Percentiles rank a stretch among this genome's conserved stretches.
Evolutionary conservation across 2,888 invertebrate genomes (phyloP).

Genomic region (Drosophila ezoana): DNA sequence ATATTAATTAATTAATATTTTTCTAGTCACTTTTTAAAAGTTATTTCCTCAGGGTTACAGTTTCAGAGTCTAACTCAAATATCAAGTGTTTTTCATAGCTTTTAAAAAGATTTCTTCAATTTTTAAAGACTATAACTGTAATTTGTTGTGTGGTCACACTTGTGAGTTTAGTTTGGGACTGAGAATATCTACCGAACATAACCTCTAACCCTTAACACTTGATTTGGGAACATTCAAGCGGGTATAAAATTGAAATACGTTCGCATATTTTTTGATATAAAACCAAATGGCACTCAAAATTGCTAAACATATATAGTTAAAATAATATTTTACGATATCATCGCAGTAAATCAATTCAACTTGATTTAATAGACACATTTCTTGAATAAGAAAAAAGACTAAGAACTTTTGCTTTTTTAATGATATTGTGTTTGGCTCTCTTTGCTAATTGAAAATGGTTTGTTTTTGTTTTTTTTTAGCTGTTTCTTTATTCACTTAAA

Average conservation of each 20-base stretch:
- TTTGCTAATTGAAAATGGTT: conserved; percentile 11
- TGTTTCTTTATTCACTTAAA: not conserved
- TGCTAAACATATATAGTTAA: not conserved
- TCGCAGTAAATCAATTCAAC: not conserved
- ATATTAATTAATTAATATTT: too few species aligned
- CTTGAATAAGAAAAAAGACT: not conserved
- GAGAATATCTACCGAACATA: not conserved
- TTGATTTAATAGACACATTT: not conserved
- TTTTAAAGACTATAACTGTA: too few species aligned
- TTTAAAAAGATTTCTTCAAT: too few species aligned
- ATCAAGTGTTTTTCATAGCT: too few species aligned
- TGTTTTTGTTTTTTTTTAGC: not conserved
- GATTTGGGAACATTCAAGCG: not conserved
- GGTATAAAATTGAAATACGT: too few species aligned
- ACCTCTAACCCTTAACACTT: not conserved
- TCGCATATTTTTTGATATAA: too few species aligned
- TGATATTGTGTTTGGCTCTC: not conserved
- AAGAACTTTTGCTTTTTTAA: conserved; percentile 3
- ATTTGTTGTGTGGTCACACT: too few species aligned
- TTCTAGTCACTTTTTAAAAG: too few species aligned
- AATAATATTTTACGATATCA: not conserved
- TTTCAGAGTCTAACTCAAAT: too few species aligned
- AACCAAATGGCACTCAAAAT: not conserved
- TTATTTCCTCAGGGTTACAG: too few species aligned
- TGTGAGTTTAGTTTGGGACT: too few species aligned